These are phyloP conservation scores for Tinea semifulvella DNA, from an alignment of 2,888 invertebrate species.

Conservation along the genomic window DNA sequence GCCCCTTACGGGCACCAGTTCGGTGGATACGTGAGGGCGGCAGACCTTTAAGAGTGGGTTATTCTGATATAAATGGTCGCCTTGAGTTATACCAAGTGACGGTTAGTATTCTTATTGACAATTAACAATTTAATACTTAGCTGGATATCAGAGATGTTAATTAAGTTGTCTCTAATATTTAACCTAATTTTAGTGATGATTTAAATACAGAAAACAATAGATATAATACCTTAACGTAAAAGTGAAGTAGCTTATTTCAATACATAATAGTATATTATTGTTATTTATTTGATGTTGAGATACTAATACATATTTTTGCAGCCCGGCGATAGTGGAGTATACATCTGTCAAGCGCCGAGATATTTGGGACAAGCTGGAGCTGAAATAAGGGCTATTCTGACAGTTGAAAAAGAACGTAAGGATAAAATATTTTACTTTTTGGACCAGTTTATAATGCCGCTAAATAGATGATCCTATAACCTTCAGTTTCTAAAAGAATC, in stretches of 20 bases:
- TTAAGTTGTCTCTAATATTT: no score
- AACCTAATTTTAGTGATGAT: no score
- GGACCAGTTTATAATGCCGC: not conserved
- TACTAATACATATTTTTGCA: no score
- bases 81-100: constrained; percentile 86
- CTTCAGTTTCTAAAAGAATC: not conserved
- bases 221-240: no score
- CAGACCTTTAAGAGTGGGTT: constrained; percentile 77
- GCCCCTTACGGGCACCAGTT: constrained; percentile 78
- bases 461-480: not conserved
- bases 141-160: no score
- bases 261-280: no score
- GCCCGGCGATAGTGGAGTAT: constrained; percentile 79
- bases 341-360: constrained; percentile 83
- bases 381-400: constrained; percentile 73
- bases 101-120: constrained; percentile 39
- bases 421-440: no score
- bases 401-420: constrained; percentile 80
- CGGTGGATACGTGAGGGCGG: constrained; percentile 79
- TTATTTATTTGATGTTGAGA: no score
- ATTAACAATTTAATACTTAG: no score
- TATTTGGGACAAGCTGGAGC: constrained; percentile 72
- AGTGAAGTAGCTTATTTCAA: no score
- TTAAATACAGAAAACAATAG: no score
- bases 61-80: constrained; percentile 78